Base-by-base conservation (phyloP, 2,113 vertebrate genomes). In the Tyto alba region DNA sequence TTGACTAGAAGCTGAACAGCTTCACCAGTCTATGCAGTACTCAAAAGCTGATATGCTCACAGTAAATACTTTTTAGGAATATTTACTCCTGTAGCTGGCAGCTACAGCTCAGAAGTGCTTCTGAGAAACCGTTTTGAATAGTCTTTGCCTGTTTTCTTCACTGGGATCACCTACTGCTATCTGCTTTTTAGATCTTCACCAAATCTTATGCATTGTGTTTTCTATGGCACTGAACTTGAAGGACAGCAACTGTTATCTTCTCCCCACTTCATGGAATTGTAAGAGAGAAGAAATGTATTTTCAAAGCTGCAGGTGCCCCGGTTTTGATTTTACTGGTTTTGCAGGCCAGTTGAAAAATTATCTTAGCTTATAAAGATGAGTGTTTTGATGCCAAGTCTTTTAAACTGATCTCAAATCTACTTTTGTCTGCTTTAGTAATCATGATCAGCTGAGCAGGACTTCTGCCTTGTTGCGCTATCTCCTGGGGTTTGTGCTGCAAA, bases 201-300 rank as follows among this genome's bases (percentile, higher is more conserved):
- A 32, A 13, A 10, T 29, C 50, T 16, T 52, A 22, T 2, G 0
- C 2, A 0, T 3, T 32, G 55, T 27, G 22, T 82, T 50, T 78
- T 90, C 30, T 57, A 32, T 22, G 47, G 62, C 5, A 19, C 18
- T 60, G 45, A 69, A 52, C 40, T 9, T 66, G 19, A 75, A 92
- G 56, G 15, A 71, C 23, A 48, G 38, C 19, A 72, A 26, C 10
- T 50, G 53, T 4, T 73, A 50, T 57, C 32, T 68, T 68, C 32
- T 16, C 29, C 17, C 1, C 8, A 17, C 40, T 41, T 20, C 6
- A 60, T 2, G 11, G 19, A 50, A 83, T n/a, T 50, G 14, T 32
- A 11, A 73, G 40, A 71, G 73, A 82, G 19, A 45, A 64, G 16
- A 38, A 77, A 27, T 20, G 43, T 10, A 1, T 63, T 83, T 68